phyloP scores from a whole-genome alignment of 1,140 invertebrate species.

The Micrasema longulum region DNA sequence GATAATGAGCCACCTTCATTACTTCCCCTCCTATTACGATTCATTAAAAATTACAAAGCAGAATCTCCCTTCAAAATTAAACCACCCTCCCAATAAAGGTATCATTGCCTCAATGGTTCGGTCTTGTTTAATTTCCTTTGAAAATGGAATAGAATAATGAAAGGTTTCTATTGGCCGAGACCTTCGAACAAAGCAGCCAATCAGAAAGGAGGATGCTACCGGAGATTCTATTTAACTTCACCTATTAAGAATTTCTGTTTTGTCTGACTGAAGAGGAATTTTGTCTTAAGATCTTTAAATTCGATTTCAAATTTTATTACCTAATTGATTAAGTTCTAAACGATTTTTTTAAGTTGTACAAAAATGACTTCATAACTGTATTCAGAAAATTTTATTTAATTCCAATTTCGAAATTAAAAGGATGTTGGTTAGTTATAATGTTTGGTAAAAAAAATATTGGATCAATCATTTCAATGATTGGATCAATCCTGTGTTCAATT shows the following conservation, averaged over 20 bases:
- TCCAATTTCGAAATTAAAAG: too few species aligned
- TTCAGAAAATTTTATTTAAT: too few species aligned
- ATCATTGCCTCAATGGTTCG: slow-evolving; percentile 34
- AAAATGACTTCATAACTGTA: too few species aligned
- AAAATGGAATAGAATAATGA: slow-evolving; percentile 42
- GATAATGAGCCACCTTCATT: slow-evolving; percentile 32
- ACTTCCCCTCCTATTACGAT: slow-evolving; percentile 27
- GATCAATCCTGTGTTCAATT: too few species aligned
- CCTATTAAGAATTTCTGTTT: slow-evolving; percentile 27
- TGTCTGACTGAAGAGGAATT: not conserved
- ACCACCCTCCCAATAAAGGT: slow-evolving; percentile 34
- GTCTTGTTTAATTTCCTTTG: slow-evolving; percentile 47
- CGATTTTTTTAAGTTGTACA: too few species aligned
- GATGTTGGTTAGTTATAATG: too few species aligned
- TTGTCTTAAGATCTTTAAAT: not conserved
- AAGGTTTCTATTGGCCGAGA: slow-evolving; percentile 34
- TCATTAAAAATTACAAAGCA: slow-evolving; percentile 47
- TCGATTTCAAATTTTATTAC: too few species aligned
- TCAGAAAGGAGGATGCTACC: slow-evolving; percentile 27
- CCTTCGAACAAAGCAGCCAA: slow-evolving; percentile 38
- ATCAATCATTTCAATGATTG: too few species aligned
- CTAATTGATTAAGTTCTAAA: too few species aligned
- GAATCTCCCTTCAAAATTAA: slow-evolving; percentile 28
- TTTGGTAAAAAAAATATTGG: too few species aligned
- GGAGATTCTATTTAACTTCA: slow-evolving; percentile 32